Base-by-base conservation (phyloP, 2,797 vertebrate genomes). In the Leontopithecus rosalia region DNA sequence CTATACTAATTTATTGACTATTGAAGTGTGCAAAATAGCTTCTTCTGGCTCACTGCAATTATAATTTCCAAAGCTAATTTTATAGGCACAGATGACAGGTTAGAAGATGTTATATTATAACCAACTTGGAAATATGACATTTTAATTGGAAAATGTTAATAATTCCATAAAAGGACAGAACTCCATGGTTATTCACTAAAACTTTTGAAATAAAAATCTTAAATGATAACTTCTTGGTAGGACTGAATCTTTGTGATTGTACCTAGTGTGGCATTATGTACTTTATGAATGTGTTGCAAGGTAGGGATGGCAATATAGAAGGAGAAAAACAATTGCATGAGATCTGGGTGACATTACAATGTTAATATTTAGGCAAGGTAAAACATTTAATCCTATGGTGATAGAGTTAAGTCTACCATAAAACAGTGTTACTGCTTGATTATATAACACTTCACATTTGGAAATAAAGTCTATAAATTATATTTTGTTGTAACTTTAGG, bases 141-240 rank as follows among this genome's bases (percentile, higher is more conserved):
- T 96, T 97, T 92, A 96, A 90, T 96, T 96, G 64, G 43, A 87
- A 96, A 87, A 90, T 95, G 57, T 75, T 96, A 93, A 75, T 85
- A 86, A 67, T 84, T 88, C 12, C 30, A 73, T 85, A 67, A 72
- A 58, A 87, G 88, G 57, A 91, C 15, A 91, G 64, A 93, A 96
- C 91, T 91, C 36, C 19, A 77, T 57, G 17, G 61, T 9, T 90
- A 91, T 80, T 91, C 58, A 93, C 41, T 83, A 94, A 94, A 96
- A 85, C 24, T 90, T 67, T 48, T 87, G n/a, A 87, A 94, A 86
- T 57, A 85, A 89, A 72, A 82, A 87, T 64, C 50, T 82, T 41
- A 94, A 76, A 43, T 57, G 48, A 72, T 41, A 88, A 89, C 24
- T 91, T 91, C 48, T 80, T 89, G 24, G n/a, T 84, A 58, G n/a